These are phyloP conservation scores for Lithodes maja DNA, from an alignment of 2,888 invertebrate species.

Conservation along the genomic window DNA sequence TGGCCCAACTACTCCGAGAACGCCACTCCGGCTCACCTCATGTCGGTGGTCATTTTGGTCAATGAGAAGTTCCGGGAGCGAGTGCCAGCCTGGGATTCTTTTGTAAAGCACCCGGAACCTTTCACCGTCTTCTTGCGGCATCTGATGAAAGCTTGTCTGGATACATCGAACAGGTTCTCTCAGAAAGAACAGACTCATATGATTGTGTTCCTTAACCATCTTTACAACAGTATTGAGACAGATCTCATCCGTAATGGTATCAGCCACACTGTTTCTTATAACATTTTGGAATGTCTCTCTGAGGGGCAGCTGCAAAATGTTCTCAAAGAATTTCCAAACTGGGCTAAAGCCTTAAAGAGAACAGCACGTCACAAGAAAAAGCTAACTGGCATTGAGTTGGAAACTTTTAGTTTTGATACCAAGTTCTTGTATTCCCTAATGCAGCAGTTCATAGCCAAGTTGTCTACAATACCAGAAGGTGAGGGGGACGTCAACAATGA, in stretches of 20 bases:
- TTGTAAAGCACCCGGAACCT: slow-evolving; percentile 84
- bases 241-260: slow-evolving; percentile 83
- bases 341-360: slow-evolving; percentile 93
- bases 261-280: slow-evolving; percentile 69
- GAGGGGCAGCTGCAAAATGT: slow-evolving; percentile 82
- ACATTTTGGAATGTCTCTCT: slow-evolving; percentile 65
- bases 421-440: slow-evolving; percentile 89
- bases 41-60: slow-evolving; percentile 98
- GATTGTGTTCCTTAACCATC: slow-evolving; percentile 94
- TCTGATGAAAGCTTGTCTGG: slow-evolving; percentile 84
- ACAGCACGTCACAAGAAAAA: slow-evolving; percentile 77
- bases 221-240: slow-evolving; percentile 98
- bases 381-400: slow-evolving; percentile 71
- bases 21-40: slow-evolving; percentile 89
- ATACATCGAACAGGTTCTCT: slow-evolving; percentile 75
- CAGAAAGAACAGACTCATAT: slow-evolving; percentile 87
- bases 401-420: slow-evolving; percentile 84
- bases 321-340: slow-evolving; percentile 89
- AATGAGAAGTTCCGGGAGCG: slow-evolving; percentile 99
- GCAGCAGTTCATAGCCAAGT: slow-evolving; percentile 87
- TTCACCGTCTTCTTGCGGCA: slow-evolving; percentile 89
- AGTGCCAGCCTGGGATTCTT: slow-evolving; percentile 94
- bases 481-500: slow-evolving; percentile 74
- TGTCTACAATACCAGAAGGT: slow-evolving; percentile 83
- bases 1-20: slow-evolving; percentile 95